A percentile compares a stretch with the other conserved stretches of the same genome.
phyloP scores from a whole-genome alignment of 1,140 invertebrate species.

The Micrasema longulum region DNA sequence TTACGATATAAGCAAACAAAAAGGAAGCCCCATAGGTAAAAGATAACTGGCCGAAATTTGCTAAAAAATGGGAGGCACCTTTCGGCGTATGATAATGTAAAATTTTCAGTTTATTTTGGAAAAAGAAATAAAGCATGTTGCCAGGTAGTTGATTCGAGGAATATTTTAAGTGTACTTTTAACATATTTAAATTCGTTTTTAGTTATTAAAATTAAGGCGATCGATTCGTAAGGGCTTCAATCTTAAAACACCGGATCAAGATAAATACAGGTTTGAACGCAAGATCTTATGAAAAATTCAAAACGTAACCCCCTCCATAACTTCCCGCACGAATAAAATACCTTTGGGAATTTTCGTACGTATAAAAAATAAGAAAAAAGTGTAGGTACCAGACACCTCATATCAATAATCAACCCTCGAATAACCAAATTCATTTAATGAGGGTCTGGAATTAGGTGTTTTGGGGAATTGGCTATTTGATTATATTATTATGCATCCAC shows the following conservation, averaged over 20 bases:
- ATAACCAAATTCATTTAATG: constrained; percentile 5
- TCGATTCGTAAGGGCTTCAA: constrained; percentile 16
- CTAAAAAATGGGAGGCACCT: too few species aligned
- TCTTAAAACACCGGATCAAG: constrained; percentile 35
- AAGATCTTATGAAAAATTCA: constrained; percentile 49
- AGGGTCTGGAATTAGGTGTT: too few species aligned
- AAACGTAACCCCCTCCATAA: constrained; percentile 29
- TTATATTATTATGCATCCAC: too few species aligned
- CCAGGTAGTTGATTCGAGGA: too few species aligned
- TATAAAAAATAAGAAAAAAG: constrained; percentile 14
- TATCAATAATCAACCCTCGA: constrained; percentile 9
- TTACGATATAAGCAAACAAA: too few species aligned
- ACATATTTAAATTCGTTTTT: neutral
- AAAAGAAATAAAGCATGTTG: too few species aligned
- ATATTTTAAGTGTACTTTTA: neutral
- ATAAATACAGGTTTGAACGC: constrained; percentile 51
- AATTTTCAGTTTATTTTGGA: too few species aligned
- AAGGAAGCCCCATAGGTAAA: too few species aligned
- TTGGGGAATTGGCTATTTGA: too few species aligned
- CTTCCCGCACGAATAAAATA: constrained; percentile 25
- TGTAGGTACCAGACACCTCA: constrained; percentile 15
- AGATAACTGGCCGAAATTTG: too few species aligned
- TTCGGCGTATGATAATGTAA: too few species aligned
- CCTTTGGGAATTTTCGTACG: constrained; percentile 29
- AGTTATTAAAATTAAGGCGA: constrained; percentile 24